Percentiles rank a stretch among this genome's conserved stretches.
Evolutionary conservation across 2,888 invertebrate genomes (phyloP).

Genomic region (Latrodectus elegans): DNA sequence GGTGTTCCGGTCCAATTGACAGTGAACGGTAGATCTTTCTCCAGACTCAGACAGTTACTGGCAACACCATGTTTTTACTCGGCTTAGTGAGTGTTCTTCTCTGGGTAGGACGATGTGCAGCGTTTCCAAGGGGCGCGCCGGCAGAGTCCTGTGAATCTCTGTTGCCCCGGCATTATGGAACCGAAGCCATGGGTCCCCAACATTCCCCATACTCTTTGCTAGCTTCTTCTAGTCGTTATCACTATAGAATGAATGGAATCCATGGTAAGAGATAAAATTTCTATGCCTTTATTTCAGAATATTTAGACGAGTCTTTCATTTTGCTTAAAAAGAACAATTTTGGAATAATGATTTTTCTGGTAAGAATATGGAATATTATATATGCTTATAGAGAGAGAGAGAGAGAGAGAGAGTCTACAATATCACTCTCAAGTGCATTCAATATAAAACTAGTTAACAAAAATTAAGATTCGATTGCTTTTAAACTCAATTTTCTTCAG

Average conservation of each 20-base stretch:
- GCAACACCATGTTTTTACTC: slow-evolving; percentile 36
- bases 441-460: no score
- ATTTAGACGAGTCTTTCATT: no score
- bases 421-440: no score
- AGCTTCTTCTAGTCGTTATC: slow-evolving; percentile 59
- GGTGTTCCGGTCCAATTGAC: slow-evolving; percentile 54
- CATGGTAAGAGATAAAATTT: slow-evolving; percentile 46
- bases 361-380: no score
- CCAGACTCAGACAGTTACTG: slow-evolving; percentile 4
- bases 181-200: slow-evolving; percentile 48
- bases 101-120: background rate
- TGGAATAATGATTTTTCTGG: no score
- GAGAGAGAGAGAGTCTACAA: no score
- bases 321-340: no score
- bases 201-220: slow-evolving; percentile 66
- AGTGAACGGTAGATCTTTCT: slow-evolving; percentile 14
- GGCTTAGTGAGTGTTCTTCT: slow-evolving; percentile 18
- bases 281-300: no score
- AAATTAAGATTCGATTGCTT: no score
- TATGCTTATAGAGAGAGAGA: no score
- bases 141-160: slow-evolving; percentile 71
- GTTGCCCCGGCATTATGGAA: slow-evolving; percentile 69
- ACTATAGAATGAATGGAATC: slow-evolving; percentile 63
- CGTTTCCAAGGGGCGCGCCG: slow-evolving; percentile 71
- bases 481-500: no score